phyloP scores from a whole-genome alignment of 2,888 invertebrate genomes.

The Caenorhabditis panamensis region DNA sequence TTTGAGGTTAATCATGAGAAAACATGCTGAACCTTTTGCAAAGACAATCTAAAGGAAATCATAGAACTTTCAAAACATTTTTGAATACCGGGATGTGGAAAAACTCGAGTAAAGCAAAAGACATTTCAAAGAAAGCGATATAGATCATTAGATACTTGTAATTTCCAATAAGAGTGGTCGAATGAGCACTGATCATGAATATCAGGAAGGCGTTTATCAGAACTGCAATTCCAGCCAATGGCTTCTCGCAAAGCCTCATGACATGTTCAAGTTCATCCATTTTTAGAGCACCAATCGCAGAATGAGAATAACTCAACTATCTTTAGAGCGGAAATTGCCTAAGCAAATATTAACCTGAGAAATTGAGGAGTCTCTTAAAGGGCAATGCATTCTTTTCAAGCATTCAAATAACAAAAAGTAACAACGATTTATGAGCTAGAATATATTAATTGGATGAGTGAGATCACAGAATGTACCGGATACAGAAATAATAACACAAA shows the following conservation, averaged over 20 bases:
- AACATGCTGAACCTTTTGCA: not conserved
- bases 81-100: not conserved
- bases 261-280: not conserved
- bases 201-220: constrained; percentile 1
- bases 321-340: not conserved
- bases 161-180: constrained; percentile 10
- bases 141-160: constrained; percentile 41
- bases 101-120: constrained; percentile 11
- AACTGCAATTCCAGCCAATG: not conserved
- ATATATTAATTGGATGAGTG: not conserved
- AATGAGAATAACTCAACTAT: too few relatives aligned
- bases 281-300: too few relatives aligned
- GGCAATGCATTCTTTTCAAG: too few relatives aligned
- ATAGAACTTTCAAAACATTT: constrained; percentile 22
- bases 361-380: too few relatives aligned
- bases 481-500: not conserved
- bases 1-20: constrained; percentile 13
- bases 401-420: too few relatives aligned
- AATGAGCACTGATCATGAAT: not conserved
- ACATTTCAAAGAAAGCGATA: constrained; percentile 21
- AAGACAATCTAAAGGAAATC: not conserved
- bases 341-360: too few relatives aligned
- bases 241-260: not conserved
- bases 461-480: not conserved
- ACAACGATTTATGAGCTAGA: too few relatives aligned